phyloP scores from a whole-genome alignment of 1,140 invertebrate species.

The Vanessa atalanta region DNA sequence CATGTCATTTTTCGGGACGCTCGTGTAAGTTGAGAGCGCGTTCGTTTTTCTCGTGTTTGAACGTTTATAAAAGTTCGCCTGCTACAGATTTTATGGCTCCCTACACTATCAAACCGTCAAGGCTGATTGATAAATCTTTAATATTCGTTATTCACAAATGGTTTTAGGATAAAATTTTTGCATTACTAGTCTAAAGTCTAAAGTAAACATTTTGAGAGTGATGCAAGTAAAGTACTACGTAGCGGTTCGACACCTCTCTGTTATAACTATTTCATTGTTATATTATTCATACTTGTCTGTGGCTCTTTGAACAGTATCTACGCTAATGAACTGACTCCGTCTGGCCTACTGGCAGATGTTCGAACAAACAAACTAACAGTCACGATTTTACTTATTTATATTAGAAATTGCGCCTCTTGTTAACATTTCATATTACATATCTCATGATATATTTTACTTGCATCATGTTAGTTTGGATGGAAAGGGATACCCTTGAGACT shows the following conservation, averaged over 20 bases:
- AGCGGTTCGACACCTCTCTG: too few relatives aligned
- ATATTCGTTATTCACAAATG: neutral
- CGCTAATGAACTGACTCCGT: neutral
- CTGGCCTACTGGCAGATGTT: neutral
- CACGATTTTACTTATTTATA: neutral
- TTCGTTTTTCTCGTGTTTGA: slow-evolving; percentile 19
- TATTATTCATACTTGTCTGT: too few relatives aligned
- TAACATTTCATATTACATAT: too few relatives aligned
- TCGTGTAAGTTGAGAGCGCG: neutral
- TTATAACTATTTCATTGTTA: too few relatives aligned
- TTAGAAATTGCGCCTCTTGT: neutral
- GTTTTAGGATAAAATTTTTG: neutral
- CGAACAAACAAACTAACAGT: neutral
- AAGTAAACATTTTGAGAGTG: too few relatives aligned
- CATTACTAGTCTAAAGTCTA: neutral
- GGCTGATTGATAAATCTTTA: slow-evolving; percentile 3
- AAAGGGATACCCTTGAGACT: too few relatives aligned
- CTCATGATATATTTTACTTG: too few relatives aligned
- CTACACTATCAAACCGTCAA: neutral
- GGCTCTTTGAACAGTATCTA: neutral
- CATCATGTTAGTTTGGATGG: too few relatives aligned
- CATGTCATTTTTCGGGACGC: slow-evolving; percentile 15
- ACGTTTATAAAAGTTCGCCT: slow-evolving; percentile 14
- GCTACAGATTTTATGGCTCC: neutral
- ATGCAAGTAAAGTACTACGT: too few relatives aligned